Percentiles rank a stretch among this genome's conserved stretches.
These are phyloP conservation scores for Mesoligia furuncula DNA, from an alignment of 2,888 invertebrate genomes.

Conservation along the genomic window DNA sequence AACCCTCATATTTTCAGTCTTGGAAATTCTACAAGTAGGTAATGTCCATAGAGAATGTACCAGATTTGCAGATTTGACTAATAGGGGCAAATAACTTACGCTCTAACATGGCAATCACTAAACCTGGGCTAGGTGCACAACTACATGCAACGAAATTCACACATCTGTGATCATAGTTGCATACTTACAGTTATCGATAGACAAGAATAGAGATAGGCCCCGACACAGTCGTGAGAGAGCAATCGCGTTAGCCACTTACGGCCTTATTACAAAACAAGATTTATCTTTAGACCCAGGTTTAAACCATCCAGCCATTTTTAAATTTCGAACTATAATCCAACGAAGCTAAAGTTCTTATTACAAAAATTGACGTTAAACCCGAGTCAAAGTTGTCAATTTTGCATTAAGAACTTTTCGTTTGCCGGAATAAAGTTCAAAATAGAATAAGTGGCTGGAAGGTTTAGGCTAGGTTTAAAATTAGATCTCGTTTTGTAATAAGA, in stretches of 20 bases:
- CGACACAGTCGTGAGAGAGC: not conserved
- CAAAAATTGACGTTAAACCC: too few relatives aligned
- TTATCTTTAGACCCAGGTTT: too few relatives aligned
- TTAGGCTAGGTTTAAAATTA: too few relatives aligned
- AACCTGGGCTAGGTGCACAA: not conserved
- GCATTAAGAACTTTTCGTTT: too few relatives aligned
- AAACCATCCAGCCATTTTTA: too few relatives aligned
- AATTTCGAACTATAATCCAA: too few relatives aligned
- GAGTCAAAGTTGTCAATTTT: too few relatives aligned
- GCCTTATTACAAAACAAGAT: too few relatives aligned
- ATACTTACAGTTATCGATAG: not conserved
- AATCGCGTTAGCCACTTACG: not conserved
- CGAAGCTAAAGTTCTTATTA: too few relatives aligned
- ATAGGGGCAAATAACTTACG: not conserved
- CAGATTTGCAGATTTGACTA: not conserved
- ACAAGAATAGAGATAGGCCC: not conserved
- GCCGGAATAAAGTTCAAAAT: too few relatives aligned
- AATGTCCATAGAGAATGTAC: not conserved
- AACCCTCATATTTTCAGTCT: not conserved
- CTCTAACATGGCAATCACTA: not conserved
- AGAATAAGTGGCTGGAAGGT: too few relatives aligned
- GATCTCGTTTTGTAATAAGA: too few relatives aligned
- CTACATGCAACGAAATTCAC: not conserved
- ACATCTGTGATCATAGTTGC: not conserved
- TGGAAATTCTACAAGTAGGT: not conserved